Conservation (phyloP, 2,888 invertebrate species). For the Ennomos quercinarius region DNA sequence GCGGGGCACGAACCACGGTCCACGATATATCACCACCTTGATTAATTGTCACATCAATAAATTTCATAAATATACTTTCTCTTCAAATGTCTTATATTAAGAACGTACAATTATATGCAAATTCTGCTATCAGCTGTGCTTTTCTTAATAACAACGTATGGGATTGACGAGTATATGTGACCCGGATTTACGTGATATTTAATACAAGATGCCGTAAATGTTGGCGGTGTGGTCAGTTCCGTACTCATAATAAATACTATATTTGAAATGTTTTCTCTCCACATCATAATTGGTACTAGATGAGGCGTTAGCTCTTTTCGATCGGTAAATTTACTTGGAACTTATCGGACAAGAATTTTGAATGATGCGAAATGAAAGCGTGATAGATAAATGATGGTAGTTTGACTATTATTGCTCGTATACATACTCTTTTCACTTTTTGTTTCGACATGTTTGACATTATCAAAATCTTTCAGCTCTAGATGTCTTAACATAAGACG, state of each 20-base stretch:
- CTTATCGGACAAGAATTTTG: slow-evolving; percentile 1
- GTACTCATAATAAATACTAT: slow-evolving; percentile 12
- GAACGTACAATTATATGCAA: slow-evolving; percentile 66
- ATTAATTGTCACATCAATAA: slow-evolving; percentile 29
- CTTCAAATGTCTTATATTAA: slow-evolving; percentile 55
- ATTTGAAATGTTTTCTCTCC: slow-evolving; percentile 6
- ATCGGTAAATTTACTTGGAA: slow-evolving; percentile 2
- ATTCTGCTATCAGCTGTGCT: slow-evolving; percentile 41
- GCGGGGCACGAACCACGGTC: slow-evolving; percentile 14
- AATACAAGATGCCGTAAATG: slow-evolving; percentile 26
- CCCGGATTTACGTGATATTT: slow-evolving; percentile 33
- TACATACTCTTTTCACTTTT: neutral
- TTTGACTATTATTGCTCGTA: too few relatives aligned
- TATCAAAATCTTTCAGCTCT: neutral
- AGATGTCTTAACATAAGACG: too few relatives aligned
- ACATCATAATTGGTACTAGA: slow-evolving; percentile 5
- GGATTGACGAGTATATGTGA: slow-evolving; percentile 26
- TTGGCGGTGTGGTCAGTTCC: slow-evolving; percentile 19
- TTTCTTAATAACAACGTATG: slow-evolving; percentile 27
- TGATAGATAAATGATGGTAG: too few relatives aligned
- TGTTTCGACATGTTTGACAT: neutral
- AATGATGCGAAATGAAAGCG: neutral
- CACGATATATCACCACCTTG: slow-evolving; percentile 25
- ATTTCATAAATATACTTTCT: slow-evolving; percentile 48
- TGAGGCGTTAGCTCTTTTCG: slow-evolving; percentile 10